Base-by-base conservation (phyloP, 2,797 vertebrate species). In the Catamblyrhynchus diadema region DNA sequence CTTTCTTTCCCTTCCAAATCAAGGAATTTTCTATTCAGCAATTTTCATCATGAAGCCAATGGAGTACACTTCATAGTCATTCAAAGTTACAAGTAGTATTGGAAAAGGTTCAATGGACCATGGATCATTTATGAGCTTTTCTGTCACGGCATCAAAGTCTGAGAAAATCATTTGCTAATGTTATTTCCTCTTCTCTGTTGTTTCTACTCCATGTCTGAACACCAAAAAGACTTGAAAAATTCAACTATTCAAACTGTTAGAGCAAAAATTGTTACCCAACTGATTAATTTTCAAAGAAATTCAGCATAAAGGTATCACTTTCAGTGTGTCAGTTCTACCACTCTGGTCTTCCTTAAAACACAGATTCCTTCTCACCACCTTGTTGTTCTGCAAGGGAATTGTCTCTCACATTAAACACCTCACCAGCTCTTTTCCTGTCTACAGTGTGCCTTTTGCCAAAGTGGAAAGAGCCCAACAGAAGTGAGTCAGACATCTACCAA, bases 191-290 rank as follows among this genome's bases (percentile, higher is more conserved):
- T 61, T 47, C 15, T 45, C 23, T 83, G 3, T 84, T 94, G 39
- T 59, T 93, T 23, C 37, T 69, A 4, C 33, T 75, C 33, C 33
- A 18, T 50, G 33, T 72, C 59, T 72, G 54, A 74, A 81, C 27
- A 73, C 25, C 39, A 75, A 86, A 91, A 78, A 28, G 1, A 42
- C 61, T 78, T 75, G 45, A 81, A 74, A 57, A 90, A 88, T 48
- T 67, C 59, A 72, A 95, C 66, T 91, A 83, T 93, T 94, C 88
- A 71, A 94, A 73, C 14, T 67, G 37, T 64, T 57, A 84, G 22
- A 57, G 56, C 32, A 78, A 73, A 83, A 94, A 54, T 21, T 39
- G 44, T 72, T 66, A 65, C 41, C 6, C n/a, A 66, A 35, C 17
- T 77, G 30, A 41, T 48, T 37, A 64, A 9, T 77, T 86, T 48